Base-by-base conservation (phyloP, 2,888 invertebrate genomes). In the Agrochola lychnidis region DNA sequence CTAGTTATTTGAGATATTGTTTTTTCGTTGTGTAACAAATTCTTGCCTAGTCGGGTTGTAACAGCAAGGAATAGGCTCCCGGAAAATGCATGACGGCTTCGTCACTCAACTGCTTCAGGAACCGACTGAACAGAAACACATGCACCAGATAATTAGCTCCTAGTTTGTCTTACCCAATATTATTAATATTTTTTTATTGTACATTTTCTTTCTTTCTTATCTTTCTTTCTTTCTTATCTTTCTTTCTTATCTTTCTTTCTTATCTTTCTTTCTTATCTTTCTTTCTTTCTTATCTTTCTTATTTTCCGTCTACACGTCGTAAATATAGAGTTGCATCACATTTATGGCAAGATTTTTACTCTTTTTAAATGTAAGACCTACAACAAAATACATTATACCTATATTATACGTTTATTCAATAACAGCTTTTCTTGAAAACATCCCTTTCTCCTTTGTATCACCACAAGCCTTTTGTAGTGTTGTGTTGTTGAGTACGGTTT, bases 401-500 rank as follows among this genome's bases (percentile, higher is more conserved):
- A 16, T 61, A 40, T 66, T 36, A 73, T 45, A 73, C 42, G 48
- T 71, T 76, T 69, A 79, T 85, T 73, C 73, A 64, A 72, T 81
- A 70, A 67, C 61, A 73, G 67, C 45, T 64, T 72, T 74, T 42
- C 70, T 70, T 73, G 56, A 64, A 64, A 73, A 76, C 62, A 76
- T 69, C 68, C 57, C 70, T 70, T 59, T 61, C n/a, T 53, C 61
- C 69, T 81, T 81, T 82, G 72, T 73, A 71, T 3, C 69, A 61
- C 22, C 22, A 62, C 45, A 57, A 48, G 73, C 70, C 61, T 82
- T 36, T 82, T 82, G 82, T 78, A 70, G 59, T 73, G 59, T 73
- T 68, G 61, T 61, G 56, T 68, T 81, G 76, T 71, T 70, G 79
- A 74, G 73, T 78, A 82, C 67, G 57, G 82, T 79, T 83, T 70